Conservation (phyloP, 1,140 invertebrate species). For the Ectropis grisescens region DNA sequence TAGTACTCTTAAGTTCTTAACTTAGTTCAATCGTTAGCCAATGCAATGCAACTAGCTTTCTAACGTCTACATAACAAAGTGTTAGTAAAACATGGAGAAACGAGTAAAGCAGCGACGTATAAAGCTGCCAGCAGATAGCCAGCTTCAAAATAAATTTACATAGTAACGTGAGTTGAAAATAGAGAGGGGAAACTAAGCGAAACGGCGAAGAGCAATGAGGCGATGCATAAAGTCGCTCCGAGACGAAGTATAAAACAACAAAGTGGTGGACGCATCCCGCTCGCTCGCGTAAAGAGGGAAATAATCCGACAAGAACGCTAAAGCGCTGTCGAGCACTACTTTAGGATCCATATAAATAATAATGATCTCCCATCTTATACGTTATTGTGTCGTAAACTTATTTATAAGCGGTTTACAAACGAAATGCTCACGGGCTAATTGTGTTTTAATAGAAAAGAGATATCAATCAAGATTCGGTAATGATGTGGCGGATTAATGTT, state of each 20-base stretch:
- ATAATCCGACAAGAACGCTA: slow-evolving; percentile 50
- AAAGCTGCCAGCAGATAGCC: slow-evolving; percentile 29
- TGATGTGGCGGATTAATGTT: slow-evolving; percentile 14
- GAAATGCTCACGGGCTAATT: too few relatives aligned
- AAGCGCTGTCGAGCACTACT: slow-evolving; percentile 44
- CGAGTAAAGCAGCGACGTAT: slow-evolving; percentile 6
- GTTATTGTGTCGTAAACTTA: too few relatives aligned
- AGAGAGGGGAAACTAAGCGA: slow-evolving; percentile 55
- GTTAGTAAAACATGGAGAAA: slow-evolving; percentile 1
- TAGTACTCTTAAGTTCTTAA: too few relatives aligned
- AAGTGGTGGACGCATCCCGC: slow-evolving; percentile 59
- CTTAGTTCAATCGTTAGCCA: too few relatives aligned
- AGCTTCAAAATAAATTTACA: slow-evolving; percentile 61
- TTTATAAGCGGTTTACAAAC: too few relatives aligned
- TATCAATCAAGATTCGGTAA: slow-evolving; percentile 7
- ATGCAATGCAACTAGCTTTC: too few relatives aligned
- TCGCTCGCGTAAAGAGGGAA: slow-evolving; percentile 45
- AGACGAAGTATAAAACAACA: slow-evolving; percentile 65
- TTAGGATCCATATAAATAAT: slow-evolving; percentile 56
- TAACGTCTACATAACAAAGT: too few relatives aligned
- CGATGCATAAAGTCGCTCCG: slow-evolving; percentile 58
- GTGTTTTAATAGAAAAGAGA: slow-evolving; percentile 7
- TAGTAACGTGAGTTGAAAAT: slow-evolving; percentile 57
- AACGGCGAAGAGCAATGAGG: slow-evolving; percentile 62
- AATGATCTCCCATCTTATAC: slow-evolving; percentile 46